These are phyloP conservation scores for Camponotus vicinus DNA, from an alignment of 1,140 invertebrate genomes.

Conservation along the genomic window DNA sequence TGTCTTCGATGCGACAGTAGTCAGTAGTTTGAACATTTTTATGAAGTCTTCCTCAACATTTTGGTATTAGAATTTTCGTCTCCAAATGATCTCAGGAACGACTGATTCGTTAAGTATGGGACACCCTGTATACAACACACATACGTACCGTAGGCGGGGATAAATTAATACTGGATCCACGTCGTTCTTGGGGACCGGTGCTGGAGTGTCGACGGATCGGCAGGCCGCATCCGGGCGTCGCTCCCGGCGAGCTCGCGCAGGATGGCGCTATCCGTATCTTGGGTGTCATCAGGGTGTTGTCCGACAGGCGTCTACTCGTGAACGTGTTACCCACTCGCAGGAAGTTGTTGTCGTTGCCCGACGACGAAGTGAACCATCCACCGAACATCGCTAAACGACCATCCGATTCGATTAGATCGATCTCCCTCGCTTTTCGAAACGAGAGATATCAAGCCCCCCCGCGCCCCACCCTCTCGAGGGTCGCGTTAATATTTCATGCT, in stretches of 20 bases:
- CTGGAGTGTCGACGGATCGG: constrained; percentile 95
- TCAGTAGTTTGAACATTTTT: no score
- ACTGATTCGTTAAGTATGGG: no score
- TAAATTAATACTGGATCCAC: constrained; percentile 93
- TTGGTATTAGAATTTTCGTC: no score
- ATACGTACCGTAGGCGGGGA: constrained; percentile 93
- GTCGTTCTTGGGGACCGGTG: constrained; percentile 94
- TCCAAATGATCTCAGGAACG: no score
- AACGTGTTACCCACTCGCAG: constrained; percentile 93
- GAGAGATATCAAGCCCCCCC: neutral
- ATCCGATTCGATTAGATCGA: neutral
- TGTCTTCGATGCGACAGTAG: no score
- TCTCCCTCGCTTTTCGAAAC: neutral
- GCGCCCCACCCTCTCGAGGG: neutral
- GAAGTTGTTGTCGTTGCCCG: constrained; percentile 94
- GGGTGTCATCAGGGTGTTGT: constrained; percentile 96
- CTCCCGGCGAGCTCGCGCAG: constrained; percentile 94
- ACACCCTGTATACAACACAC: neutral
- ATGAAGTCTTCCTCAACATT: no score
- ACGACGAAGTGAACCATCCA: constrained; percentile 91
- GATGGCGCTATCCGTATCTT: constrained; percentile 94
- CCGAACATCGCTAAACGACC: constrained; percentile 75
- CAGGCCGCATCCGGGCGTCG: constrained; percentile 92
- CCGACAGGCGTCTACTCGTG: constrained; percentile 94
- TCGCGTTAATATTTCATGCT: neutral